Evolutionary conservation across 2,797 vertebrate genomes (phyloP).

Genomic region (Crenichthys baileyi): DNA sequence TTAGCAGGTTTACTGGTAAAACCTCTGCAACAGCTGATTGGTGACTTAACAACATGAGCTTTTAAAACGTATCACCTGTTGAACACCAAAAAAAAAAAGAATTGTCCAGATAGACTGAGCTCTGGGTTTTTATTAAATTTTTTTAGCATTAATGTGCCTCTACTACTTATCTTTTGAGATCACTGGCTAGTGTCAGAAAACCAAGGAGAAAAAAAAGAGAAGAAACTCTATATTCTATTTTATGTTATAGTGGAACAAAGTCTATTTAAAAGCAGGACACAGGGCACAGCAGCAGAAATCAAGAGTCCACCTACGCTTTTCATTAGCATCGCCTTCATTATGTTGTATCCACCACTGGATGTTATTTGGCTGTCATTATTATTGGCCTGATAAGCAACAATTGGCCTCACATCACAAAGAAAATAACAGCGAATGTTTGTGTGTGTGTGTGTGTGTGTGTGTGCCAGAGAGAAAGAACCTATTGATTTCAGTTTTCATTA

Average conservation of each 20-base stretch:
- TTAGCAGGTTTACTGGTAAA: background rate
- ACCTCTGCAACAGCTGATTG: background rate
- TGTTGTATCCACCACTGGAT: slow-evolving; percentile 30
- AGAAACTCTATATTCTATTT: slow-evolving; percentile 1
- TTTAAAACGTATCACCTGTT: background rate
- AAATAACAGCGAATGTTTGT: slow-evolving; percentile 22
- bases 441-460: background rate
- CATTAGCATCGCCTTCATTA: slow-evolving; percentile 38
- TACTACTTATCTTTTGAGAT: background rate
- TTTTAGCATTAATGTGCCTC: slow-evolving; percentile 9
- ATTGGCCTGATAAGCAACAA: slow-evolving; percentile 41
- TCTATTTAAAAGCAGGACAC: slow-evolving; percentile 26
- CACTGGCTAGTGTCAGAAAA: background rate
- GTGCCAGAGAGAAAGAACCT: slow-evolving; percentile 14
- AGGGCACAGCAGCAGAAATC: slow-evolving; percentile 17
- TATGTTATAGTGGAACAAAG: slow-evolving; percentile 11
- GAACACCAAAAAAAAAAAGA: background rate
- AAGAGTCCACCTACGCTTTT: slow-evolving; percentile 31
- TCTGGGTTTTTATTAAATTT: background rate
- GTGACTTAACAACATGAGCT: background rate
- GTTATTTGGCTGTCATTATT: slow-evolving; percentile 36
- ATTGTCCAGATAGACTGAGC: background rate
- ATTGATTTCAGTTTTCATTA: slow-evolving; percentile 50
- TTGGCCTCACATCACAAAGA: slow-evolving; percentile 35
- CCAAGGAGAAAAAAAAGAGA: background rate